Conservation (phyloP, 2,888 invertebrate genomes). For the Sarcophaga caerulescens region DNA sequence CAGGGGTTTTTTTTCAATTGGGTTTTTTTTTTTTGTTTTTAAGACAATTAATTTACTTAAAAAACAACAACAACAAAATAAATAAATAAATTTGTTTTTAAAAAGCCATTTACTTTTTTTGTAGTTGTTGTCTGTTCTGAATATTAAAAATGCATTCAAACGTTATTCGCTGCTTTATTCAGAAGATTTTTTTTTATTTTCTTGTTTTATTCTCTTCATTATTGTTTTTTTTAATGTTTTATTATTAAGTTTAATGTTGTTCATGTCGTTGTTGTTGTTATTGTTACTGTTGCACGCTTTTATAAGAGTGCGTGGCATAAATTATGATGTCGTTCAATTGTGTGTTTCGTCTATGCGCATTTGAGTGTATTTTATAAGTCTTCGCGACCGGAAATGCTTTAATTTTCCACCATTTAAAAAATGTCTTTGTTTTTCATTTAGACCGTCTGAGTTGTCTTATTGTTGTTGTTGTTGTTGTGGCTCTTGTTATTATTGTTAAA, state of each 20-base stretch:
- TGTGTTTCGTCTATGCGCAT: background rate
- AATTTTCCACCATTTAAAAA: conserved; percentile 48
- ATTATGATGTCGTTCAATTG: conserved; percentile 9
- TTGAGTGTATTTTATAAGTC: background rate
- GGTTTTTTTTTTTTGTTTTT: conserved; percentile 9
- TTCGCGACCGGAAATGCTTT: conserved; percentile 64
- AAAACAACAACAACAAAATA: background rate
- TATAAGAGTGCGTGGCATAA: conserved; percentile 51
- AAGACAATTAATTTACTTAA: conserved; percentile 25
- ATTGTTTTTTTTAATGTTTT: conserved; percentile 1
- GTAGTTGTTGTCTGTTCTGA: conserved; percentile 36
- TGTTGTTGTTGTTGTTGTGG: too few relatives aligned
- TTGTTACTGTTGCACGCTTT: background rate
- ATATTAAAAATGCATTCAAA: conserved; percentile 59
- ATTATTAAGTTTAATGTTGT: too few relatives aligned
- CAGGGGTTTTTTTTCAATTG: background rate
- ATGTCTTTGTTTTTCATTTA: conserved; percentile 47
- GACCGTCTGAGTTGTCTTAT: background rate
- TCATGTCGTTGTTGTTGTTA: too few relatives aligned
- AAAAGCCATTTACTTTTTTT: conserved; percentile 23
- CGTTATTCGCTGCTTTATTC: conserved; percentile 21
- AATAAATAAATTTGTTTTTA: conserved; percentile 3
- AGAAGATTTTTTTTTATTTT: background rate
- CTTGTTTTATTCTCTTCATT: conserved; percentile 17
- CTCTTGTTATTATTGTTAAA: too few relatives aligned